Conservation (phyloP, 2,113 vertebrate species). For the Rhinopomastus cyanomelas region DNA sequence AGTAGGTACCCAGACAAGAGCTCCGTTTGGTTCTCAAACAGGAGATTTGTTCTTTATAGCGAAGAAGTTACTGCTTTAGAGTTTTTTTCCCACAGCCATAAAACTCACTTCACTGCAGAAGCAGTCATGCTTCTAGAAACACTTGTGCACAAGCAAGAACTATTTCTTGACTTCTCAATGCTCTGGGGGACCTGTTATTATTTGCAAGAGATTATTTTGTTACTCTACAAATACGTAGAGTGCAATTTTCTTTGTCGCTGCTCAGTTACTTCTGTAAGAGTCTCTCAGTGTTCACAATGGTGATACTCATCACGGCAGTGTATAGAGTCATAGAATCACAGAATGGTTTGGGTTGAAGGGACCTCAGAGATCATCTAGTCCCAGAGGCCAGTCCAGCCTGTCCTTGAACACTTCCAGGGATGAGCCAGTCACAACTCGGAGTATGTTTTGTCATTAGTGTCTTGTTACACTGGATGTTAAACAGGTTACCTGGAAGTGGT, state of each 20-base stretch:
- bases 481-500: neutral
- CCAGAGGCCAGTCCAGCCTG: too few species aligned
- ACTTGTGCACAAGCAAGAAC: neutral
- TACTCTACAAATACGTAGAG: neutral
- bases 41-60: neutral
- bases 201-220: too few species aligned
- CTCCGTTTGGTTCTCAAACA: neutral
- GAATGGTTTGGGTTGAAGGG: too few species aligned
- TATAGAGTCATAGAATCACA: too few species aligned
- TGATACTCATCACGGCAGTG: neutral
- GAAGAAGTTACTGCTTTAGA: neutral
- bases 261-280: neutral
- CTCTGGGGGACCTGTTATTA: neutral
- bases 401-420: too few species aligned
- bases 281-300: neutral
- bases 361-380: too few species aligned
- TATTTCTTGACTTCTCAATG: neutral
- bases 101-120: neutral
- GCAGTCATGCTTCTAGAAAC: neutral
- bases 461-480: neutral
- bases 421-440: too few species aligned
- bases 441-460: neutral
- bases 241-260: neutral
- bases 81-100: neutral
- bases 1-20: neutral